Evolutionary conservation across 2,113 vertebrate genomes (phyloP).

Genomic region (Rattus norvegicus): GRCr8 NC_086029.1:91792001-91792500

Average conservation of each 20-base stretch:
- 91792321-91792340: conserved; percentile 43
- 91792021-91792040: background rate
- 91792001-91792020: background rate
- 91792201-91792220: background rate
- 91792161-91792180: accelerated
- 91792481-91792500: conserved; percentile 22
- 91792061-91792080: background rate
- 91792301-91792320: conserved; percentile 56
- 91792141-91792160: background rate
- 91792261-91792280: background rate
- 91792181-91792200: background rate
- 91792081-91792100: background rate
- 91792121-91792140: background rate
- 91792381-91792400: conserved; percentile 42
- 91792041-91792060: background rate
- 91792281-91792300: background rate
- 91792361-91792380: conserved; percentile 21
- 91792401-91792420: conserved; percentile 39
- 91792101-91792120: background rate
- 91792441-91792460: conserved; percentile 32
- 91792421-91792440: conserved; percentile 15
- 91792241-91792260: background rate
- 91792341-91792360: conserved; percentile 61
- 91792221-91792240: background rate
- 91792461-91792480: conserved; percentile 50